Conservation (phyloP, 2,797 vertebrate species). For the Pterois miles region DNA sequence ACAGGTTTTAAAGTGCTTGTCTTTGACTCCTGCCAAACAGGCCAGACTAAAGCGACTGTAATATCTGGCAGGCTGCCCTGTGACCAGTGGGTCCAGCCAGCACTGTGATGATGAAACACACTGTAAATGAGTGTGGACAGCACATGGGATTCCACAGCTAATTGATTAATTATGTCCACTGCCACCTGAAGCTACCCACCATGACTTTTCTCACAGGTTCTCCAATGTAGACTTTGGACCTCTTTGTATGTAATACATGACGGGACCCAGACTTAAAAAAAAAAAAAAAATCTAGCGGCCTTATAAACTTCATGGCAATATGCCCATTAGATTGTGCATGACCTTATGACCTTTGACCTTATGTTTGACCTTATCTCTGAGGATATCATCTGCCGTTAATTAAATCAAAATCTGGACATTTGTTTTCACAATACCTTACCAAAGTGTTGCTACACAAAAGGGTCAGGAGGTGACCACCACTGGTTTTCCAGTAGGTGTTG, state of each 20-base stretch:
- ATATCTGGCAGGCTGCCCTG: constrained; percentile 44
- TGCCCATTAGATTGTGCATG: not conserved
- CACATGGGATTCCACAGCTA: constrained; percentile 19
- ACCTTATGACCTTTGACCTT: not conserved
- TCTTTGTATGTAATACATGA: no score
- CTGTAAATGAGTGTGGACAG: constrained; percentile 40
- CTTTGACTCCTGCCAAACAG: constrained; percentile 29
- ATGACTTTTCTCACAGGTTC: not conserved
- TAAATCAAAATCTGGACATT: not conserved
- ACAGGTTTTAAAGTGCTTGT: constrained; percentile 24
- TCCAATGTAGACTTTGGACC: not conserved
- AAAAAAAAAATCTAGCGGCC: no score
- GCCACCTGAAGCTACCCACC: not conserved
- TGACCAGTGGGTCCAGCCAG: constrained; percentile 19
- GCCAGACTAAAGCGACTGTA: constrained; percentile 14
- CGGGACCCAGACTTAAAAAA: no score
- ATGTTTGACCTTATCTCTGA: not conserved
- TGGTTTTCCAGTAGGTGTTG: not conserved
- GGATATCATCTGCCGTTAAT: not conserved
- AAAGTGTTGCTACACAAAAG: not conserved
- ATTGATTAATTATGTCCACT: constrained; percentile 37
- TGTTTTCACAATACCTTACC: not conserved
- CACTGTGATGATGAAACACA: constrained; percentile 46
- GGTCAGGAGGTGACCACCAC: not conserved
- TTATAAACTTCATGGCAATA: not conserved